A percentile compares a stretch with the other conserved stretches of the same genome.
phyloP scores from a whole-genome alignment of 2,888 invertebrate species.

The Yponomeuta sedellus region DNA sequence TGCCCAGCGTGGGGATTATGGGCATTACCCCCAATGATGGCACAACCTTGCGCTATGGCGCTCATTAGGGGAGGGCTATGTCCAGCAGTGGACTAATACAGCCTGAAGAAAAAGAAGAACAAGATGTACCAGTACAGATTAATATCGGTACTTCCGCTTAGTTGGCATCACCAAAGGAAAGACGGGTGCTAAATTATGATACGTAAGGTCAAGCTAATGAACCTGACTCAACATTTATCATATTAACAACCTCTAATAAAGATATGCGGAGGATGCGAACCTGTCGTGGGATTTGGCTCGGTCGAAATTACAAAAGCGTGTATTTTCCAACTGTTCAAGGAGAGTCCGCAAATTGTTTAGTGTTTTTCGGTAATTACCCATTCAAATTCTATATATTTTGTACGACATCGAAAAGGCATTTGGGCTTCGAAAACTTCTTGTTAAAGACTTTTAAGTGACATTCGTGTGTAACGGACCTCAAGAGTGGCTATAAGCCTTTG shows the following conservation, averaged over 20 bases:
- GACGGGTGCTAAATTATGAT: not conserved
- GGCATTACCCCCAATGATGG: too few relatives aligned
- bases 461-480: not conserved
- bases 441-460: not conserved
- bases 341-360: not conserved
- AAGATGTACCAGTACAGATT: too few relatives aligned
- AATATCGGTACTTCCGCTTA: too few relatives aligned
- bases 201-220: not conserved
- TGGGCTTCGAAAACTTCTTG: not conserved
- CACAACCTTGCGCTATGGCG: too few relatives aligned
- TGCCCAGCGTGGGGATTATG: too few relatives aligned
- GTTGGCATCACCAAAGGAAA: not conserved
- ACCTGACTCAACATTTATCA: not conserved
- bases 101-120: too few relatives aligned
- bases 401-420: conserved; percentile 9
- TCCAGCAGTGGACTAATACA: too few relatives aligned
- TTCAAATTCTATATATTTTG: not conserved
- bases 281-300: not conserved
- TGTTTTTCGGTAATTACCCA: conserved; percentile 6
- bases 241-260: not conserved
- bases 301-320: not conserved
- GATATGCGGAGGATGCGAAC: not conserved
- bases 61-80: too few relatives aligned
- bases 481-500: not conserved
- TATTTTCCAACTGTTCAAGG: not conserved